Evolutionary conservation across 2,888 invertebrate genomes (phyloP).

Genomic region (Stenoptilia bipunctidactyla): DNA sequence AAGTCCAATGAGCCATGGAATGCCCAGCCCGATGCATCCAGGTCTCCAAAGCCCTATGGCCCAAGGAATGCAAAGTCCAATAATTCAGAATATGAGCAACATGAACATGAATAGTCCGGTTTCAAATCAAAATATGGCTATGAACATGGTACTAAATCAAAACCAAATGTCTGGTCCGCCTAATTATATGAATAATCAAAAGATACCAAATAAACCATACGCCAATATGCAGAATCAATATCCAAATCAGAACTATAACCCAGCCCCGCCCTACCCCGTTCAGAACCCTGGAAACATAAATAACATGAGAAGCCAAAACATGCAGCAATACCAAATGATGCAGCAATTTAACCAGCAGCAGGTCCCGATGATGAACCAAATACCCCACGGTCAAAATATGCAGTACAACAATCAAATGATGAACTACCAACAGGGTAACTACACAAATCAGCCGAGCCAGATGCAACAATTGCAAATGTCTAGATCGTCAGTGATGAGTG

Average conservation of each 20-base stretch:
- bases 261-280: conserved; percentile 37
- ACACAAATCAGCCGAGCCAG: conserved; percentile 40
- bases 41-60: conserved; percentile 56
- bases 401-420: conserved; percentile 42
- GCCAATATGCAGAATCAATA: conserved; percentile 46
- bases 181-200: conserved; percentile 39
- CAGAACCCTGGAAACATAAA: conserved; percentile 38
- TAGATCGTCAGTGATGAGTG: conserved; percentile 59
- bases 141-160: conserved; percentile 28
- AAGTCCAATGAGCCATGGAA: conserved; percentile 55
- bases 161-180: conserved; percentile 19
- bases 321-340: conserved; percentile 53
- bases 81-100: conserved; percentile 55
- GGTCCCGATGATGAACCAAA: conserved; percentile 32
- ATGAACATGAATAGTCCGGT: conserved; percentile 47
- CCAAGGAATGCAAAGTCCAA: conserved; percentile 49
- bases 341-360: conserved; percentile 48
- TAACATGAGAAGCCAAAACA: conserved; percentile 40
- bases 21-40: conserved; percentile 58
- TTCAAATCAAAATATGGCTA: conserved; percentile 37
- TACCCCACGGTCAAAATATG: conserved; percentile 38
- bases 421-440: conserved; percentile 39
- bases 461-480: conserved; percentile 57
- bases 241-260: conserved; percentile 45
- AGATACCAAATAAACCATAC: conserved; percentile 39